Base-by-base conservation (phyloP, 2,888 invertebrate genomes). In the Melinopterus prodromus region DNA sequence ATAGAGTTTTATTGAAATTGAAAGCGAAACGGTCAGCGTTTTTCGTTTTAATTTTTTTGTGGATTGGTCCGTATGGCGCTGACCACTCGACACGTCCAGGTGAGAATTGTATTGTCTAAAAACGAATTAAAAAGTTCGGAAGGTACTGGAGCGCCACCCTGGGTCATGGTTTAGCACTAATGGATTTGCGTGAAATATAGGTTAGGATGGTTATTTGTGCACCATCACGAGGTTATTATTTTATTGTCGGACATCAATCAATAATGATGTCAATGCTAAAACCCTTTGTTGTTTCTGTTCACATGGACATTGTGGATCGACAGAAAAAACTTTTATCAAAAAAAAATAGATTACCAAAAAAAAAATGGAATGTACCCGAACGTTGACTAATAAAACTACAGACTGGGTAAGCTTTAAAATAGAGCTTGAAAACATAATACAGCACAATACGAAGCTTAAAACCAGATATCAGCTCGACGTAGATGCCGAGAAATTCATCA, bases 1-100 rank as follows among this genome's bases (percentile, higher is more conserved):
- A 53, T 53, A 9, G 53, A 53, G 53, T 71, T 71, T 71, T 71
- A 71, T 16, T 71, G 26, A 71, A 71, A 71, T 71, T n/a, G 26
- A 71, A n/a, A 71, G 26, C 26, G 26, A 71, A 71, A 3, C 15
- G 71, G 53, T 53, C 53, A 53, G 53, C 26, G 26, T 26, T 26
- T 26, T 26, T 26, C n/a, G n/a, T n/a, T 2, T 53, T 12, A 12
- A 1, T 53, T 53, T 12, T 53, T 53, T 53, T 53, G 53, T 12
- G 7, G 53, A 53, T 53, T 53, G 53, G 9, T 7, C 53, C 53
- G 53, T 53, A 53, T 53, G 53, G 53, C 12, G 53, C 12, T 53
- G 53, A 53, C 53, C 53, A 53, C 53, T 53, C 53, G 3, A 53
- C 53, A 4, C 53, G 2, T 53, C 53, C 53, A 53, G 53, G 53